A percentile compares a stretch with the other conserved stretches of the same genome.
Evolutionary conservation across 2,113 vertebrate genomes (phyloP).

Genomic region (Cyanoliseus patagonus): DNA sequence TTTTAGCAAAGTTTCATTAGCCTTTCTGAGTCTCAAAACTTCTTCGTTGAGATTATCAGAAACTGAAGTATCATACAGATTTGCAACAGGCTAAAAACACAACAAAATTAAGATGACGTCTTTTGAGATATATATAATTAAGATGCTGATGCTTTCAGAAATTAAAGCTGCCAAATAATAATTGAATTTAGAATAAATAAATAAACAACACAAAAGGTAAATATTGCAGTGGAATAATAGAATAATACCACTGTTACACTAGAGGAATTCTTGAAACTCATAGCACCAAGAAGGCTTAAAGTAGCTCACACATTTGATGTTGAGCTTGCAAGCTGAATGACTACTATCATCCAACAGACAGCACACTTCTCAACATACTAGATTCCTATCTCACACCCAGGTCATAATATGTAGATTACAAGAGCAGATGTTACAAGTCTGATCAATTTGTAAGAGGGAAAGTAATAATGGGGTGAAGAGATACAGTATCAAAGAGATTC

Average conservation of each 20-base stretch:
- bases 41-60: conserved; percentile 74
- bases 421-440: neutral
- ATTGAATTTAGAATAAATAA: neutral
- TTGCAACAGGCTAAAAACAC: conserved; percentile 70
- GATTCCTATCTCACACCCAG: neutral
- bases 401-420: neutral
- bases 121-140: neutral
- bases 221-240: neutral
- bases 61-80: conserved; percentile 25
- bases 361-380: neutral
- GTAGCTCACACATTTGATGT: neutral
- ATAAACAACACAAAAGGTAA: neutral
- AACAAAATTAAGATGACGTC: neutral
- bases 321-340: neutral
- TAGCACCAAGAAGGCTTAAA: neutral
- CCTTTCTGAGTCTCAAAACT: conserved; percentile 75
- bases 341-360: neutral
- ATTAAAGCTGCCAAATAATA: neutral
- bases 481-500: neutral
- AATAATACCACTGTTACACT: neutral
- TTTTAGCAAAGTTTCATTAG: conserved; percentile 78
- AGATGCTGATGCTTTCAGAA: neutral
- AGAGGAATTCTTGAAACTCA: neutral
- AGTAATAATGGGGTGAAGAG: neutral
- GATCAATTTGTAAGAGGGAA: neutral